Percentiles rank a stretch among this genome's conserved stretches.
phyloP scores from a whole-genome alignment of 1,140 invertebrate species.

The Apis cerana region DNA sequence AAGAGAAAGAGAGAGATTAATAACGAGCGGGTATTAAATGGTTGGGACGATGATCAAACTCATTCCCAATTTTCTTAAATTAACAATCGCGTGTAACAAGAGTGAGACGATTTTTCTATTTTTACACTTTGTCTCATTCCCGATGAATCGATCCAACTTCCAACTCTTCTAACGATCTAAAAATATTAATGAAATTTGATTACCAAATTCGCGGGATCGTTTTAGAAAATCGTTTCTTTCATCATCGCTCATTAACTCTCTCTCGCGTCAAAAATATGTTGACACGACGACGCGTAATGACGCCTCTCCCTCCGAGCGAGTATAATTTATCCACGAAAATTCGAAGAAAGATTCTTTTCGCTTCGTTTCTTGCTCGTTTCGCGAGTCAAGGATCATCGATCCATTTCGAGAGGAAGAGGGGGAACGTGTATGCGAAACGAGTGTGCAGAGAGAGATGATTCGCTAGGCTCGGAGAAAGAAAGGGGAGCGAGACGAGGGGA shows the following conservation, averaged over 20 bases:
- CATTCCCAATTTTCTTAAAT: neutral
- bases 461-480: too few relatives aligned
- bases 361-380: neutral
- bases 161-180: too few relatives aligned
- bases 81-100: neutral
- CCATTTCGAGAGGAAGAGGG: neutral
- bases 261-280: too few relatives aligned
- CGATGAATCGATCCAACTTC: too few relatives aligned
- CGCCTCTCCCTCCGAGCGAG: too few relatives aligned
- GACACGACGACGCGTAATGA: too few relatives aligned
- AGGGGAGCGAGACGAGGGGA: neutral
- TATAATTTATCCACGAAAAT: neutral
- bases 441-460: too few relatives aligned
- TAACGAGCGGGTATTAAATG: neutral
- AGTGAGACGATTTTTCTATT: too few relatives aligned
- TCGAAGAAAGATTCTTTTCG: neutral
- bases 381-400: constrained; percentile 14
- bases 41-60: neutral
- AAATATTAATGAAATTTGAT: too few relatives aligned
- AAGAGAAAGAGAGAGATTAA: neutral
- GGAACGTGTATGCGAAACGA: neutral
- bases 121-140: too few relatives aligned
- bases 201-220: too few relatives aligned
- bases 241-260: too few relatives aligned
- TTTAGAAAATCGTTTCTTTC: neutral